Evolutionary conservation across 1,140 invertebrate species (phyloP).

Genomic region (Brachionus plicatilis): DNA sequence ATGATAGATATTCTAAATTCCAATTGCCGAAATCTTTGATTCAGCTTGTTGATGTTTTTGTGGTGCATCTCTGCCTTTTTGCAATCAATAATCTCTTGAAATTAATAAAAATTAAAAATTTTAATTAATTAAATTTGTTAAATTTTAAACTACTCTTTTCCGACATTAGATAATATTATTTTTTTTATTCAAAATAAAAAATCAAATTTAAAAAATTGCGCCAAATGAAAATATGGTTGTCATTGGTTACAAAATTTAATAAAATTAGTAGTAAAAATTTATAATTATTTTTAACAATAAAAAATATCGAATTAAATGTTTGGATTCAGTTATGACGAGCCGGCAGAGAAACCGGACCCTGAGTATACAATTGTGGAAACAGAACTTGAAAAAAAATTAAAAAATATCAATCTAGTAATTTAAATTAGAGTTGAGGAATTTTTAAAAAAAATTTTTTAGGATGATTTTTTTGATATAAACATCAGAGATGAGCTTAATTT

Average conservation of each 20-base stretch:
- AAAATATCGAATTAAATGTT: not conserved
- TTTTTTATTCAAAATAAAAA: not conserved
- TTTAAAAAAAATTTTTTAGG: not conserved
- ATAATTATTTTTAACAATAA: not conserved
- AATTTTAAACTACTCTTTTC: not conserved
- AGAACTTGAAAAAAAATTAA: not conserved
- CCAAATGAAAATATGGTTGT: not conserved
- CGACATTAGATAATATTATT: not conserved
- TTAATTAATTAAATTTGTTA: not conserved
- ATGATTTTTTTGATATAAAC: not conserved
- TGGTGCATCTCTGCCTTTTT: not conserved
- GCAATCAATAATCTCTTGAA: not conserved
- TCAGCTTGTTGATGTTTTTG: not conserved
- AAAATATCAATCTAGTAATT: not conserved
- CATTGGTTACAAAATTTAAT: not conserved
- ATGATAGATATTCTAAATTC: not conserved
- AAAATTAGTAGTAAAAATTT: not conserved
- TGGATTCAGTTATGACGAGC: not conserved
- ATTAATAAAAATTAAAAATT: not conserved
- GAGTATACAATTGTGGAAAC: not conserved
- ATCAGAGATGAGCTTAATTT: not conserved
- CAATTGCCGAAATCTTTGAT: not conserved
- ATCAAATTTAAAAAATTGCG: not conserved
- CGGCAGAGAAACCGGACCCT: not conserved
- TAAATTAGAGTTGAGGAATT: not conserved